Base-by-base conservation (phyloP, 2,113 vertebrate genomes). In the Anguilla rostrata region DNA sequence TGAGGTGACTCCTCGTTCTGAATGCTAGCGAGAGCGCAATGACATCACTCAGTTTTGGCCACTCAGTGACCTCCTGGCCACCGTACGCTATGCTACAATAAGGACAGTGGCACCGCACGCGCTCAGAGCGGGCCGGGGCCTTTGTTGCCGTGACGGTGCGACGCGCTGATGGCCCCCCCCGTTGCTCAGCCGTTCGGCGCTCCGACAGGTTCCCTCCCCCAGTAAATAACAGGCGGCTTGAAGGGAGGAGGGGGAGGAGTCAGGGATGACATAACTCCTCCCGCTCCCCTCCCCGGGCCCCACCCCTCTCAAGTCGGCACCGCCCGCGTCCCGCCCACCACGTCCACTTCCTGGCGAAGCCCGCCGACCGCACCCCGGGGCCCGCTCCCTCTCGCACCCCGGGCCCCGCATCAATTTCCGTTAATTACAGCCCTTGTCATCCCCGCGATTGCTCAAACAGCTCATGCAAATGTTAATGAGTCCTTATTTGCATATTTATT, bases 401-500 rank as follows among this genome's bases (percentile, higher is more conserved):
- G 95, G 97, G 97, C 96, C 97, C 96, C 96, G 97, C 96, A 98
- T 98, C 96, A 96, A 97, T 99, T 98, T 97, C 95, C 96, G 95
- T 96, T 94, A 99, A 99, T 99, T 97, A 97, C 96, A 97, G 97
- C 96, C 34, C 97, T 97, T 99, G 97, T 99, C 97, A 98, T 97
- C 96, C 95, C 95, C 95, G 95, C 96, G 97, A 99, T 99, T 99
- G 99, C 98, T 99, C 97, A 98, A 98, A 98, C 97, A 97, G 97
- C 97, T 96, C 97, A 97, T 97, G 96, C 97, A 99, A 99, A 99
- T 99, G 98, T 98, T 99, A 99, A 99, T 99, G 98, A 99, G 97
- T 94, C 95, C 97, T 97, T 97, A 99, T 99, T 99, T 99, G 98
- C 98, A 99, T 99, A 98, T 99, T 98, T 98, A 97, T 98, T 98